These are phyloP conservation scores for Datnioides undecimradiatus DNA, from an alignment of 2,113 vertebrate genomes.

Conservation along the genomic window DNA sequence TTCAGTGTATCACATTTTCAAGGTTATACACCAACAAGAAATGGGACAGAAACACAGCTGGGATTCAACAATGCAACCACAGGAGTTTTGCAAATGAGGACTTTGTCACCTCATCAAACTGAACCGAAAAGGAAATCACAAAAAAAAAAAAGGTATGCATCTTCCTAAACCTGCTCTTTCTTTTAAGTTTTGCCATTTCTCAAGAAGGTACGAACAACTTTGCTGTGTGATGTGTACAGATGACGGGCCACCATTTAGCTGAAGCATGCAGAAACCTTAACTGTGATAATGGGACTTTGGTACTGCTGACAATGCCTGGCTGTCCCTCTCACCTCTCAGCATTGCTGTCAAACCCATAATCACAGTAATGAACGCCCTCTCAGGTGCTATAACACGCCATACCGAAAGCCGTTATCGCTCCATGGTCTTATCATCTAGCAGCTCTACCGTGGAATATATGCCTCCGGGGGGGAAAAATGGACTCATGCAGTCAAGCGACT, in stretches of 20 bases:
- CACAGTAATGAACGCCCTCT: conserved; percentile 47
- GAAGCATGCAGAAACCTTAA: conserved; percentile 13
- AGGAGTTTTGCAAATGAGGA: neutral
- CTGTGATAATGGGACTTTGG: conserved; percentile 29
- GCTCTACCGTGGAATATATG: conserved; percentile 54
- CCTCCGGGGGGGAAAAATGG: conserved; percentile 46
- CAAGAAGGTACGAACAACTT: neutral
- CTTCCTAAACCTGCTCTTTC: neutral
- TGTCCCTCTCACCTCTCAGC: conserved; percentile 46
- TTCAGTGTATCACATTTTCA: conserved; percentile 20
- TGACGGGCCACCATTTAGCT: conserved; percentile 5
- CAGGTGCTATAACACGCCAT: conserved; percentile 42
- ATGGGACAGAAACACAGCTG: conserved; percentile 12
- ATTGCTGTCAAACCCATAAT: conserved; percentile 55
- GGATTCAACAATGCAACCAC: conserved; percentile 20
- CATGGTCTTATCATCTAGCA: conserved; percentile 58
- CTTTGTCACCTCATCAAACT: neutral
- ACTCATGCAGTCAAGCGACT: conserved; percentile 46
- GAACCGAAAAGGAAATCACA: neutral
- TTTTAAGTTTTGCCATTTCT: neutral
- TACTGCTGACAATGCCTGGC: conserved; percentile 14
- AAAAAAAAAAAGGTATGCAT: neutral
- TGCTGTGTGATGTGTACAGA: neutral
- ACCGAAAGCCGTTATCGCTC: conserved; percentile 39
- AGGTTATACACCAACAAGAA: conserved; percentile 25